Base-by-base conservation (phyloP, 2,797 vertebrate genomes). In the Phrynocephalus guinanensis region DNA sequence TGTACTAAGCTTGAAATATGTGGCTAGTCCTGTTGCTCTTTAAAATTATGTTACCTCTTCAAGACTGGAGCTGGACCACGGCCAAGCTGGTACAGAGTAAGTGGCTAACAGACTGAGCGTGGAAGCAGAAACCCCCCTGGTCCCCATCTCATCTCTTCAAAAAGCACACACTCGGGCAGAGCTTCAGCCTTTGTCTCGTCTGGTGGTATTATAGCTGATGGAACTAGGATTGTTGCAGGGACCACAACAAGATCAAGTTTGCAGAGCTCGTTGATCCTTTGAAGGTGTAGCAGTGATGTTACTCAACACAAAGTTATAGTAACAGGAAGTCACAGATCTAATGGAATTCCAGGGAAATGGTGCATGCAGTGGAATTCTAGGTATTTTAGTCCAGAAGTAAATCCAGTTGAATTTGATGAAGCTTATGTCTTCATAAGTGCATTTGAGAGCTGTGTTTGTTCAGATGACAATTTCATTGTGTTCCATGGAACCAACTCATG, bases 1-100 rank as follows among this genome's bases (percentile, higher is more conserved):
- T 56, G 60, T 68, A n/a, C 38, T 52, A 82, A 87, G 33, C 60
- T 73, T 56, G 67, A 71, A 86, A 26, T n/a, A 52, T 73, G 86
- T 63, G 44, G 38, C 38, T 48, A 44, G 56, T 50, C 73, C 13
- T 33, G 18, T 78, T 78, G 48, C 22, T 70, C 48, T 83, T 44
- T 22, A 83, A 78, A 15, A 7, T 11, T 22, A 68, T 28, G 30
- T 1, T 2, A 10, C 13, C n/a, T 78, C 38, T 78, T 56, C 50
- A 22, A 3, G 22, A 28, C 30, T 68, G n/a, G 79, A 1, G 7
- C 26, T 75, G 70, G 70, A 71, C 6, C 60, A 33, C 28, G 60
- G 71, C 60, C 44, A 82, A 6, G 18, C 18, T 78, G 60, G 63
- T 52, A 56, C 9, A 1, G 33, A 11, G 16, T 48, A 24, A 24